phyloP scores from a whole-genome alignment of 1,140 invertebrate species.

The Reticulitermes speratus region DNA sequence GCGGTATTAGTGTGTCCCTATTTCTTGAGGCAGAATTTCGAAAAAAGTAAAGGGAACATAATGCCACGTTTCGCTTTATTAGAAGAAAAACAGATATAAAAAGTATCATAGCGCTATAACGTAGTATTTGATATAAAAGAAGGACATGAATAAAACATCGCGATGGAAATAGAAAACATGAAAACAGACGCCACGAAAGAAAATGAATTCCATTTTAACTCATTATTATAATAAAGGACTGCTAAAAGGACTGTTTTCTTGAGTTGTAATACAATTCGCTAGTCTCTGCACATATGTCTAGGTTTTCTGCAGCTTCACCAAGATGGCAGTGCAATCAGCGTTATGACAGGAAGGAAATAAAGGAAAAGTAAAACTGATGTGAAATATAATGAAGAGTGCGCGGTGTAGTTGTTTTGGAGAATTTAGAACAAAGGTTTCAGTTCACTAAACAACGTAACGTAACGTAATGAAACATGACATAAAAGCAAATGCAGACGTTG shows the following conservation, averaged over 20 bases:
- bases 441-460: too few relatives aligned
- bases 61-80: constrained; percentile 15
- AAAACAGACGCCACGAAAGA: not conserved
- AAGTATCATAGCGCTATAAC: not conserved
- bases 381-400: not conserved
- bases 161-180: constrained; percentile 1
- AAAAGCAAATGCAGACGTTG: too few relatives aligned
- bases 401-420: too few relatives aligned
- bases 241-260: not conserved
- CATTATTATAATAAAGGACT: not conserved
- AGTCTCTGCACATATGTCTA: not conserved
- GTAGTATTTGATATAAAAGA: not conserved
- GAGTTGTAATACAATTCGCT: not conserved
- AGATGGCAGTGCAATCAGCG: not conserved
- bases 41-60: not conserved
- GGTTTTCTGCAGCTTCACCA: constrained; percentile 1
- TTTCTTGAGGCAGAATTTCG: not conserved
- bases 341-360: not conserved
- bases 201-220: not conserved
- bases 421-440: too few relatives aligned
- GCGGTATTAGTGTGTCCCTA: not conserved
- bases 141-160: not conserved
- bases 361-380: not conserved
- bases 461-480: too few relatives aligned
- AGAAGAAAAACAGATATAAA: not conserved